phyloP scores from a whole-genome alignment of 2,888 invertebrate species.

The Tanytarsus gracilentus region DNA sequence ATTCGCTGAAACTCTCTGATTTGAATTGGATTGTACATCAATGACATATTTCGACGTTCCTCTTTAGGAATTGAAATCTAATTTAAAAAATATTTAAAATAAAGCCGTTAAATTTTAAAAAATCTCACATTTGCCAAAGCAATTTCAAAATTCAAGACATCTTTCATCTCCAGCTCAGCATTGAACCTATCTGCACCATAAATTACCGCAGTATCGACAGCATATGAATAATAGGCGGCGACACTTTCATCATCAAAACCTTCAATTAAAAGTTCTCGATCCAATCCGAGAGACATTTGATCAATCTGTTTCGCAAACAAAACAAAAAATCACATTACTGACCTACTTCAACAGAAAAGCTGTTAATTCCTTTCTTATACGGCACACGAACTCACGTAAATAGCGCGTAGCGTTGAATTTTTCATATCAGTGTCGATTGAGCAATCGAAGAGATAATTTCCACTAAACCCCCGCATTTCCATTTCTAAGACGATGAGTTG shows the following conservation, averaged over 20 bases:
- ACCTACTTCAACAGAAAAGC: neutral
- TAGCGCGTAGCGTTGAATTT: neutral
- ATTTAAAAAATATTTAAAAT: slow-evolving; percentile 31
- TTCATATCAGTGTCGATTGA: slow-evolving; percentile 11
- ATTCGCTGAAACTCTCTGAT: slow-evolving; percentile 58
- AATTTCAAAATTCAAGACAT: slow-evolving; percentile 73
- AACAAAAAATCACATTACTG: slow-evolving; percentile 30
- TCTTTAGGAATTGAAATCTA: slow-evolving; percentile 71
- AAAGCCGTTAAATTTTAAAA: neutral
- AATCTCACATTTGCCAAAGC: slow-evolving; percentile 69
- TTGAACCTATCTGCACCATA: slow-evolving; percentile 61
- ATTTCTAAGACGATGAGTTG: neutral
- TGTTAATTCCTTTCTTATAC: neutral
- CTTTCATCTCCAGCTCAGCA: slow-evolving; percentile 58
- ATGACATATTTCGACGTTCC: slow-evolving; percentile 72
- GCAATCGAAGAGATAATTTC: slow-evolving; percentile 31
- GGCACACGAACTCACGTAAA: slow-evolving; percentile 26
- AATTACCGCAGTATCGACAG: slow-evolving; percentile 69
- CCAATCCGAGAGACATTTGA: slow-evolving; percentile 66
- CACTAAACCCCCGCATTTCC: slow-evolving; percentile 30
- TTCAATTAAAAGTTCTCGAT: slow-evolving; percentile 69
- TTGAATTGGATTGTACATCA: slow-evolving; percentile 78
- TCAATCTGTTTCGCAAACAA: slow-evolving; percentile 70
- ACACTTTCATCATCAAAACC: slow-evolving; percentile 67
- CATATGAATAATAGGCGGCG: slow-evolving; percentile 65